phyloP scores from a whole-genome alignment of 2,797 vertebrate genomes.

The Cyclura pinguis region DNA sequence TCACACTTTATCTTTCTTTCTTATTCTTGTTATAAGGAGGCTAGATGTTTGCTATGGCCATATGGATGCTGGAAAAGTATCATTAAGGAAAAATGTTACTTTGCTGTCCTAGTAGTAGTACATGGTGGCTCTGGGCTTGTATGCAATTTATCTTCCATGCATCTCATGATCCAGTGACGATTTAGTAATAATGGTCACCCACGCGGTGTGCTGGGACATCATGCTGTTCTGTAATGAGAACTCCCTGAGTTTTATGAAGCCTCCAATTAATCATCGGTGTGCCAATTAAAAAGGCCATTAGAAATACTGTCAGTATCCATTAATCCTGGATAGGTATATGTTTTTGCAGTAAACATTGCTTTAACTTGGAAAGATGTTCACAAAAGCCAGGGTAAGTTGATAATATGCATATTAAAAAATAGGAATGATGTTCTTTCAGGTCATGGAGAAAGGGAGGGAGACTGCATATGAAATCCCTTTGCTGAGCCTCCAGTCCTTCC shows the following conservation, averaged over 20 bases:
- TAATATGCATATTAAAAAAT: not conserved
- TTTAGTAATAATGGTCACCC: constrained; percentile 71
- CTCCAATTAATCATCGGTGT: constrained; percentile 76
- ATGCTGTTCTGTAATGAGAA: constrained; percentile 75
- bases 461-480: not conserved
- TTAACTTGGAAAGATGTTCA: constrained; percentile 28
- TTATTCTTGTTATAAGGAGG: not conserved
- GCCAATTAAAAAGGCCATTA: constrained; percentile 79
- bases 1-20: not conserved
- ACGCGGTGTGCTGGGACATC: constrained; percentile 52
- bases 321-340: constrained; percentile 61
- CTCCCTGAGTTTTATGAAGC: constrained; percentile 69
- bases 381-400: constrained; percentile 30
- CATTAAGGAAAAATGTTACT: constrained; percentile 43
- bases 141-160: constrained; percentile 68
- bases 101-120: constrained; percentile 14
- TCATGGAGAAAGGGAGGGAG: not conserved
- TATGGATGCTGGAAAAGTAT: constrained; percentile 48
- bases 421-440: constrained; percentile 11
- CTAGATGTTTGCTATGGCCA: constrained; percentile 38
- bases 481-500: not conserved
- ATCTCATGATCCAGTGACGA: constrained; percentile 55
- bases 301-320: constrained; percentile 63
- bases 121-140: constrained; percentile 28
- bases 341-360: constrained; percentile 41